These are phyloP conservation scores for Megalops atlanticus DNA, from an alignment of 2,113 vertebrate species.

Conservation along the genomic window DNA sequence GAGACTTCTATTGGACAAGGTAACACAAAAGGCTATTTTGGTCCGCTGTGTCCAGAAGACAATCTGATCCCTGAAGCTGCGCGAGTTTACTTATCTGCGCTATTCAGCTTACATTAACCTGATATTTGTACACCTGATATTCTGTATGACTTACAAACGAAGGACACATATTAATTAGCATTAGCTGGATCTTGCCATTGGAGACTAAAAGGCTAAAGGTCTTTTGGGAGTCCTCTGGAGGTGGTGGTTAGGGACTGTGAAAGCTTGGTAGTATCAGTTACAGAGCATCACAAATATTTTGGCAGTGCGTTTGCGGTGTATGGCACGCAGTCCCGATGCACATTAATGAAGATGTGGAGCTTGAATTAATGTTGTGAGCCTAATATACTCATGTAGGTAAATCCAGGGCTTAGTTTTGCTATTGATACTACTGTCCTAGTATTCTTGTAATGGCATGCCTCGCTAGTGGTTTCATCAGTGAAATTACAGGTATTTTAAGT, in stretches of 20 bases:
- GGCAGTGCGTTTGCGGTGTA: slow-evolving; percentile 15
- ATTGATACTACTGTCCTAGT: background rate
- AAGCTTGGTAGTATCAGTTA: slow-evolving; percentile 25
- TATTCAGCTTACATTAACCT: slow-evolving; percentile 38
- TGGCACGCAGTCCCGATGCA: background rate
- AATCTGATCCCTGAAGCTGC: slow-evolving; percentile 38
- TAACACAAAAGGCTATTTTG: slow-evolving; percentile 40
- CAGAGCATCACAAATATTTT: slow-evolving; percentile 7
- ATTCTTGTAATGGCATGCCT: background rate
- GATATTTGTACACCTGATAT: slow-evolving; percentile 51
- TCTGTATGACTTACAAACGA: slow-evolving; percentile 38
- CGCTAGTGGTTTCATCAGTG: background rate
- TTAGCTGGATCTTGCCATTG: slow-evolving; percentile 33
- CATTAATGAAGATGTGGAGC: background rate
- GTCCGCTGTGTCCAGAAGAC: slow-evolving; percentile 27
- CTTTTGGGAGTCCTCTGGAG: slow-evolving; percentile 1
- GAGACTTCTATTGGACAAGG: slow-evolving; percentile 26
- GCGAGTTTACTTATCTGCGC: slow-evolving; percentile 22
- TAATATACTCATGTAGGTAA: background rate
- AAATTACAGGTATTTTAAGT: no score
- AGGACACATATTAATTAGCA: slow-evolving; percentile 49
- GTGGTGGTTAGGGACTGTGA: background rate
- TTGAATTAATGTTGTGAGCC: background rate
- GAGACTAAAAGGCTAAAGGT: slow-evolving; percentile 21
- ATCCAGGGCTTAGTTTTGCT: background rate